Base-by-base conservation (phyloP, 1,140 invertebrate species). In the Hestina assimilis region DNA sequence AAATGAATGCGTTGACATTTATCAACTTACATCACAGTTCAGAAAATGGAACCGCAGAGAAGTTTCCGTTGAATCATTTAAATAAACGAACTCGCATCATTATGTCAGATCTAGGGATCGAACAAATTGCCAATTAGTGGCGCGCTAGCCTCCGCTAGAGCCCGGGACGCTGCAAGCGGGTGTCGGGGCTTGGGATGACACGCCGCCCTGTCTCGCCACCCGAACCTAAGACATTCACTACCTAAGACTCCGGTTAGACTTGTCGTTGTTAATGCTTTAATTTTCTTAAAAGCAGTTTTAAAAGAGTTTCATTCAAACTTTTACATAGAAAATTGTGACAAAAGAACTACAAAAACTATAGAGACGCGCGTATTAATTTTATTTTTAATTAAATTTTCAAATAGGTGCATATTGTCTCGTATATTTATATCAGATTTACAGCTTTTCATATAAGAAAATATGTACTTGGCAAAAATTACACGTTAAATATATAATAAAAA, bases 21-120 rank as follows among this genome's bases (percentile, higher is more conserved):
- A 42, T 43, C 19, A 17, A 20, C 29, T 41, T 43, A 48, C 54
- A 58, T 51, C 38, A 51, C 15, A 50, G 47, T 26, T 20, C 43
- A 17, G 24, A 51, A 38, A 47, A 58, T 43, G 46, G 46, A 14
- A 38, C 46, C 46, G 41, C 43, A 60, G 58, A 57, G 45, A 75
- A 78, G 68, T 87, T 85, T 85, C 75, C 74, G 78, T 83, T 74
- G 73, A 87, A 87, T 87, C 84, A 87, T 87, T 87, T 86, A 84
- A 87, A 87, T 87, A 86, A 87, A 87, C 81, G 82, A 87, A 86
- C 81, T 85, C 75, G 63, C 82, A 84, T 87, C 84, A 85, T 87
- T 87, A 87, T 82, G 79, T 83, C 79, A 79, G 84, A 84, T 84
- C 75, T 87, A 80, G 83, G 76, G 84, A 84, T 87, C 79, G 84